Percentiles rank a stretch among this genome's conserved stretches.
These are phyloP conservation scores for Pseudomyrmex gracilis DNA, from an alignment of 1,140 invertebrate genomes.

Conservation along the genomic window DNA sequence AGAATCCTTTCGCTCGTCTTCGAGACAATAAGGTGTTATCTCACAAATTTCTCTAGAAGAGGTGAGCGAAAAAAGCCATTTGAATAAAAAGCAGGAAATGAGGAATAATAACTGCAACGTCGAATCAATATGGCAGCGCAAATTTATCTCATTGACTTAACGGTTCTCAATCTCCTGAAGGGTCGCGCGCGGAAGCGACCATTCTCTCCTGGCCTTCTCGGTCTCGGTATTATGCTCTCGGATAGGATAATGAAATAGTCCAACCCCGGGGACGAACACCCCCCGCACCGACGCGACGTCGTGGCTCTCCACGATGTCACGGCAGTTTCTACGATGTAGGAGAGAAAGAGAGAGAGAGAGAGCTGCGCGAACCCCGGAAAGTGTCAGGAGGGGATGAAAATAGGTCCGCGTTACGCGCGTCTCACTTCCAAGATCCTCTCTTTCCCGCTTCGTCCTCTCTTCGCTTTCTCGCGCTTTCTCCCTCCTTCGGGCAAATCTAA, in stretches of 20 bases:
- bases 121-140: conserved; percentile 78
- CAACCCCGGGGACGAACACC: conserved; percentile 58
- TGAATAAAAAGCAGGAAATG: background rate
- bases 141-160: conserved; percentile 80
- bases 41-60: no score
- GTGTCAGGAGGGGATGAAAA: background rate
- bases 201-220: background rate
- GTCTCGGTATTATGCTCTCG: conserved; percentile 33
- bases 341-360: conserved; percentile 24
- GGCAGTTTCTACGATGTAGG: conserved; percentile 13
- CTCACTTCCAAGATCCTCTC: background rate
- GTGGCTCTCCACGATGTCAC: conserved; percentile 32
- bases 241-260: conserved; percentile 76
- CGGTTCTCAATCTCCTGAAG: conserved; percentile 74
- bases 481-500: conserved; percentile 23
- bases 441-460: background rate
- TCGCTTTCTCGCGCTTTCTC: conserved; percentile 9
- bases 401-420: conserved; percentile 4
- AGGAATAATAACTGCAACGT: conserved; percentile 38
- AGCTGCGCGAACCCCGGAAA: conserved; percentile 3
- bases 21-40: no score
- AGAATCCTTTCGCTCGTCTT: no score
- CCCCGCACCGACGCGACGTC: conserved; percentile 47
- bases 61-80: background rate
- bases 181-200: conserved; percentile 36